These are phyloP conservation scores for Microctonus brassicae DNA, from an alignment of 2,888 invertebrate species.

Conservation along the genomic window DNA sequence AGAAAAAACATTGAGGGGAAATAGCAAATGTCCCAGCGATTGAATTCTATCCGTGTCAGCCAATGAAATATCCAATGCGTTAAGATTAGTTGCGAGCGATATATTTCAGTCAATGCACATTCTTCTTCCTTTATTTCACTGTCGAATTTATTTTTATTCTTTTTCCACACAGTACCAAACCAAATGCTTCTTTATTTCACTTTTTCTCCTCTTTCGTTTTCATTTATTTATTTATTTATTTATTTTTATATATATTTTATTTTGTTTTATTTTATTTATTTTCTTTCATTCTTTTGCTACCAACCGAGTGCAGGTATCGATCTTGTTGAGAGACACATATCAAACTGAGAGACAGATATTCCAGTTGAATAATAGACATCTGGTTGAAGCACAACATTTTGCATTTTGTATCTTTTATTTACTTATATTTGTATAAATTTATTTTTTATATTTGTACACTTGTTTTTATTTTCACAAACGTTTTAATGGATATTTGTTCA, in stretches of 20 bases:
- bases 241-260: neutral
- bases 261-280: neutral
- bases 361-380: neutral
- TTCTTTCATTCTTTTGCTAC: neutral
- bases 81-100: constrained; percentile 15
- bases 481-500: neutral
- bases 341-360: constrained; percentile 4
- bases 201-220: neutral
- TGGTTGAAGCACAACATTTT: neutral
- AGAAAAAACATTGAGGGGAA: neutral
- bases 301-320: constrained; percentile 4
- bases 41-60: constrained; percentile 10
- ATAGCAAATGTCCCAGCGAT: neutral
- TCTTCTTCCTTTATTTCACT: constrained; percentile 18
- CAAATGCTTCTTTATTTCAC: neutral
- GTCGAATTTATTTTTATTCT: constrained; percentile 1
- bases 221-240: neutral
- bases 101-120: constrained; percentile 12
- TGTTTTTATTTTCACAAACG: neutral
- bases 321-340: constrained; percentile 25
- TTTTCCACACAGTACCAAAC: neutral
- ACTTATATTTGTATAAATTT: neutral
- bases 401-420: constrained; percentile 13
- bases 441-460: too few species aligned
- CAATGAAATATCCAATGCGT: constrained; percentile 14